A percentile compares a stretch with the other conserved stretches of the same genome.
phyloP scores from a whole-genome alignment of 1,140 invertebrate genomes.

The Brachionus paranguensis region DNA sequence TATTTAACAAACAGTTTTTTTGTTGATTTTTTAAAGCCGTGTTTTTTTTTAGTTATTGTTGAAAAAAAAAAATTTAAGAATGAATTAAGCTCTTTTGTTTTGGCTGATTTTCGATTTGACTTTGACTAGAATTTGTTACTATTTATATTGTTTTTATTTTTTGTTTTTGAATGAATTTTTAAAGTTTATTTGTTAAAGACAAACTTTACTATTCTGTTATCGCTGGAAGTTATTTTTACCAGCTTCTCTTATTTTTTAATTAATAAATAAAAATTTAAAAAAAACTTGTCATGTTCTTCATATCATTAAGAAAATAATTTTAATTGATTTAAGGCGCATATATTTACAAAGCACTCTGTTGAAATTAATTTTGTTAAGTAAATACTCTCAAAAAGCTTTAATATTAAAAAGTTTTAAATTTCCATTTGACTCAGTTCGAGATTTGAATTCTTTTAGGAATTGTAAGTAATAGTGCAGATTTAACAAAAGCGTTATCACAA shows the following conservation, averaged over 20 bases:
- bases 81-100: not conserved
- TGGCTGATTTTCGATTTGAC: not conserved
- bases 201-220: slow-evolving; percentile 5
- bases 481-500: too few species aligned
- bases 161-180: slow-evolving; percentile 15
- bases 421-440: too few species aligned
- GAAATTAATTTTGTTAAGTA: too few species aligned
- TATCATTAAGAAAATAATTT: too few species aligned
- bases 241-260: not conserved
- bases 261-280: not conserved
- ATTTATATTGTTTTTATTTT: slow-evolving; percentile 28
- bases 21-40: not conserved
- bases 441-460: too few species aligned
- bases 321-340: too few species aligned
- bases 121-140: not conserved
- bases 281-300: not conserved
- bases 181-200: slow-evolving; percentile 4
- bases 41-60: slow-evolving; percentile 30
- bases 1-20: slow-evolving; percentile 1
- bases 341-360: too few species aligned
- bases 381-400: too few species aligned
- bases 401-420: too few species aligned
- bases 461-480: too few species aligned
- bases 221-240: slow-evolving; percentile 12
- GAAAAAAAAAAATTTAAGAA: not conserved